Evolutionary conservation across 2,113 vertebrate genomes (phyloP).

Genomic region (Hystrix brachyura): DNA sequence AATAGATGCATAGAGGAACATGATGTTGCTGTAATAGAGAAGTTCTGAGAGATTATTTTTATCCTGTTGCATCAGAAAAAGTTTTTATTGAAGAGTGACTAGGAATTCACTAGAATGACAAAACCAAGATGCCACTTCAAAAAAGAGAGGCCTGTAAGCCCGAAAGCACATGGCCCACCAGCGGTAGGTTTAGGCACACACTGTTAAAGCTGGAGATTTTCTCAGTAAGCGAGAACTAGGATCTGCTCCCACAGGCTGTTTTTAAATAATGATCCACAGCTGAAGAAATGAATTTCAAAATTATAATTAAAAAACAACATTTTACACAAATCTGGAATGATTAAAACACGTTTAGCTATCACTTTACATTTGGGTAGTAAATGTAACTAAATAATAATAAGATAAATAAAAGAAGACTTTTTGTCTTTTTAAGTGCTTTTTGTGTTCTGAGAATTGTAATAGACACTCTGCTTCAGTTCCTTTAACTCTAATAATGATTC

Average conservation of each 20-base stretch:
- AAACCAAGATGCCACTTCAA: not conserved
- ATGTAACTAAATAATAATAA: not conserved
- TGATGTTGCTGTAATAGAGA: not conserved
- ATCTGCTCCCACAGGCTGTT: not conserved
- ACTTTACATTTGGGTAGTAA: not conserved
- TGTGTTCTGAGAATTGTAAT: not conserved
- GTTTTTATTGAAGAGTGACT: not conserved
- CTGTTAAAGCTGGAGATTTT: not conserved
- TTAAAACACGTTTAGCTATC: not conserved
- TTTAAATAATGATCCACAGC: not conserved
- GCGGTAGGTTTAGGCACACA: not conserved
- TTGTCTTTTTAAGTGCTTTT: not conserved
- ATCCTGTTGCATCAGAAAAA: not conserved
- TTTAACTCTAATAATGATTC: not conserved
- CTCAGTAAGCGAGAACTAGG: not conserved
- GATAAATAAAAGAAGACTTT: not conserved
- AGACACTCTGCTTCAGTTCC: not conserved
- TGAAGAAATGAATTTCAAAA: not conserved
- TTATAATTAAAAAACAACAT: not conserved
- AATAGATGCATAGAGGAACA: not conserved
- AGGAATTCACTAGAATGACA: not conserved
- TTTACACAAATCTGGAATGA: not conserved
- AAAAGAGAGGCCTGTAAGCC: not conserved
- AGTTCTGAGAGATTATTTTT: not conserved
- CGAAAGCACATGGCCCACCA: not conserved